Evolutionary conservation across 1,140 invertebrate genomes (phyloP), one percentile per base, ranked within the genome.

Genomic region (Sogatella furcifera): DNA sequence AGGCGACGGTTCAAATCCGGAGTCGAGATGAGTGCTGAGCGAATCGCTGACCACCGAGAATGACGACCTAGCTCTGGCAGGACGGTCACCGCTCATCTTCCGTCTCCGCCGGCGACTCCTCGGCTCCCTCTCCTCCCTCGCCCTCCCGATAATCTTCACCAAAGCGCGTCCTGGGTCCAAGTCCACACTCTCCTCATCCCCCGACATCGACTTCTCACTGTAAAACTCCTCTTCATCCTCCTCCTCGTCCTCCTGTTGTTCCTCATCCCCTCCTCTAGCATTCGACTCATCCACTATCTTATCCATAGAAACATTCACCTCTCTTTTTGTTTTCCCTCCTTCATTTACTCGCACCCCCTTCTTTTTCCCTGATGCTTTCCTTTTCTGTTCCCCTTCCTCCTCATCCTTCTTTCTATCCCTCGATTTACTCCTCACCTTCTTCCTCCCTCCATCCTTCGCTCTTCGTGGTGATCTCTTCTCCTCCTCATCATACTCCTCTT

Each of bases 221-320:
- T 60, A 44, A 10, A 38, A 38, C 34, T 38, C 34, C 34, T 38
- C 34, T 42, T 56, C 56, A 22, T 72, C 70, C 17, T 57, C 58
- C 53, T 63, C 65, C 24, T 70, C 67, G 38, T 71, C 71, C 41
- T 71, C 70, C 19, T 74, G 71, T 52, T 72, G 68, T 17, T 72
- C 73, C 64, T 62, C 53, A 53, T 60, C 38, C 41, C 57, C 43
- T 60, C 49, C 59, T 49, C 41, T 59, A 10, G 52, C 22, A n/a
- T 52, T 43, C 43, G 19, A n/a, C 10, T 60, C 58, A 46, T 24
- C 59, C 62, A 19, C 61, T 62, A 57, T 49, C 64, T 59, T 31
- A 24, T 43, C 62, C 63, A 11, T 44, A 59, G 8, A 58, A 59
- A 38, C 55, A 67, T 13, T 65, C 60, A 58, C 44, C 17, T 22